Conservation (phyloP, 2,888 invertebrate species). For the Folsomia manolachei region DNA sequence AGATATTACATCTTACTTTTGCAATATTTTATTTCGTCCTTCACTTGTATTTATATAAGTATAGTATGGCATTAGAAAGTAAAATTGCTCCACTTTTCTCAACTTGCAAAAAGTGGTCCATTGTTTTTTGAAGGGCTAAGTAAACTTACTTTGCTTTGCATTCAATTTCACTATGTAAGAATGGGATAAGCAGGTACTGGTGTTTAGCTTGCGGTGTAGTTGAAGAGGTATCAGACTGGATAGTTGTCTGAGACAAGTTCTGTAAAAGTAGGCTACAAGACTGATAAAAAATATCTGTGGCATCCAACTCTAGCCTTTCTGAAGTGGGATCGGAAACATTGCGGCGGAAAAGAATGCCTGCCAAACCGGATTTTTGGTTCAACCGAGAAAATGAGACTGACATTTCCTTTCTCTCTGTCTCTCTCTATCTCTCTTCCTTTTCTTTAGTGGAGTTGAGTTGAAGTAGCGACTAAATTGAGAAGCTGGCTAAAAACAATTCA, state of each 20-base stretch:
- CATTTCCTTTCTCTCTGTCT: no score
- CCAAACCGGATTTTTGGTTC: conserved; percentile 15
- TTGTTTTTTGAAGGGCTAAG: not conserved
- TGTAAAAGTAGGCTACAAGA: not conserved
- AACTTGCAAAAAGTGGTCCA: not conserved
- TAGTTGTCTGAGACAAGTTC: not conserved
- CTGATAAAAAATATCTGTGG: conserved; percentile 7
- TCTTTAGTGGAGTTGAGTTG: conserved; percentile 19
- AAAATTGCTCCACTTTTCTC: not conserved
- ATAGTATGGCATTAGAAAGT: no score
- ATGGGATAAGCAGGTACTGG: not conserved
- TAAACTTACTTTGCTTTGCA: not conserved
- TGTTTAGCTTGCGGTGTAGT: no score
- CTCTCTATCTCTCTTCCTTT: no score
- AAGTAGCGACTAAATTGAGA: not conserved
- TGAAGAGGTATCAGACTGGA: no score
- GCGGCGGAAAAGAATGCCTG: conserved; percentile 4
- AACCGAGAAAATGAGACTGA: conserved; percentile 11
- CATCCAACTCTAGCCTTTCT: not conserved
- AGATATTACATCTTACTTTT: no score
- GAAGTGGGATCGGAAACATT: conserved; percentile 14
- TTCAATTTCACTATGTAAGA: not conserved
- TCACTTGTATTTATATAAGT: no score
- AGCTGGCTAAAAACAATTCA: not conserved
- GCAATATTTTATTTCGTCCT: no score